Conservation (phyloP, 1,140 invertebrate species). For the Lucilia sericata region DNA sequence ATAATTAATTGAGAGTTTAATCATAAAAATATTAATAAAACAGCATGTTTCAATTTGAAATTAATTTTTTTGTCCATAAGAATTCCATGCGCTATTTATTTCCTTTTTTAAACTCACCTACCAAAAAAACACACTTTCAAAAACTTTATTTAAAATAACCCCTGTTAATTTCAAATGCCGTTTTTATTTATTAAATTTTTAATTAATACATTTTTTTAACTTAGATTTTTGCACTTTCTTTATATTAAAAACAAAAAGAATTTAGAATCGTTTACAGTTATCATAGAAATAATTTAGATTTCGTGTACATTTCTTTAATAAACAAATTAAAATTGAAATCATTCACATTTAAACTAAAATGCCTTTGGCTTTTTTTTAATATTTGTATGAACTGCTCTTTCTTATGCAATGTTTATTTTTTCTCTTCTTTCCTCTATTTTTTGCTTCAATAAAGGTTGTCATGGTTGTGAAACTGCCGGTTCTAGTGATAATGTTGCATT, state of each 20-base stretch:
- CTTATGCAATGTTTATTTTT: conserved; percentile 60
- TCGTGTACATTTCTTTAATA: conserved; percentile 11
- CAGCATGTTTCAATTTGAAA: background rate
- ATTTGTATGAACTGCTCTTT: conserved; percentile 56
- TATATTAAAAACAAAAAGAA: background rate
- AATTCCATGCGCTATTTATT: background rate
- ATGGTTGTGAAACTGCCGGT: conserved; percentile 45
- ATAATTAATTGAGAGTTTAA: too few relatives aligned
- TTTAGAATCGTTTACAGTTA: background rate
- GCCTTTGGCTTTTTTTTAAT: conserved; percentile 67
- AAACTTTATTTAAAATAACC: conserved; percentile 26
- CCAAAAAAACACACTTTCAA: conserved; percentile 24
- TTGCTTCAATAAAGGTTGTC: conserved; percentile 49
- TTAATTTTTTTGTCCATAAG: background rate
- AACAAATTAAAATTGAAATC: conserved; percentile 45
- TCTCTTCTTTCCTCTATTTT: conserved; percentile 57
- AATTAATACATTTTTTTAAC: background rate
- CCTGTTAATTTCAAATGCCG: background rate
- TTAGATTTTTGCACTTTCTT: conserved; percentile 32
- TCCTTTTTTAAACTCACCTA: conserved; percentile 15
- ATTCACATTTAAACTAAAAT: conserved; percentile 48
- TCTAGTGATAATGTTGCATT: conserved; percentile 59
- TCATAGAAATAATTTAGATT: background rate
- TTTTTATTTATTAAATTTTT: background rate
- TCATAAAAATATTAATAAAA: background rate